Conservation (phyloP, 2,113 vertebrate genomes). For the Plotosus lineatus region DNA sequence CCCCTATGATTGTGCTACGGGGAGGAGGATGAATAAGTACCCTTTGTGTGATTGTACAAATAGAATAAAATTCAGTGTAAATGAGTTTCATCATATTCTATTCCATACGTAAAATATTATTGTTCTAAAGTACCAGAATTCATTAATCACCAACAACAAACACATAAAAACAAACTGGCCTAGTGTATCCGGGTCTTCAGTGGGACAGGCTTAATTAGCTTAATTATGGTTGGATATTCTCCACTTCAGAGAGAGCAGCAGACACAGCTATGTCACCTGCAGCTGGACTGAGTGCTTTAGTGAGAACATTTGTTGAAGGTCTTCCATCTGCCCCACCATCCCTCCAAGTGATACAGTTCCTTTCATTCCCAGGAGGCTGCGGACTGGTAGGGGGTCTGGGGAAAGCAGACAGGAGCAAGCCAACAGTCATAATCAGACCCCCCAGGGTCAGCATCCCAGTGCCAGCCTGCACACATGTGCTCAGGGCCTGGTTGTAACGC, state of each 20-base stretch:
- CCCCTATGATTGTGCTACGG: too few species aligned
- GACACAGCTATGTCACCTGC: constrained; percentile 80
- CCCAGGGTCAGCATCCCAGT: constrained; percentile 85
- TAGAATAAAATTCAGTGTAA: neutral
- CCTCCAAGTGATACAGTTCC: constrained; percentile 38
- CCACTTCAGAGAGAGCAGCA: constrained; percentile 82
- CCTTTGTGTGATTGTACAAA: neutral
- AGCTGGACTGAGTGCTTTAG: constrained; percentile 81
- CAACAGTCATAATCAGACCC: constrained; percentile 76
- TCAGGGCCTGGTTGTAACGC: constrained; percentile 84
- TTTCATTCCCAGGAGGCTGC: constrained; percentile 33
- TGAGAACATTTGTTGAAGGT: constrained; percentile 71
- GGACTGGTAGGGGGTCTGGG: constrained; percentile 74
- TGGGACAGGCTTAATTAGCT: neutral
- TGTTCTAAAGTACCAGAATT: neutral
- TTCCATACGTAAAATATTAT: neutral
- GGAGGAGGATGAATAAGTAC: neutral
- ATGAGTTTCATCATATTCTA: neutral
- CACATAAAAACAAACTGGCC: neutral
- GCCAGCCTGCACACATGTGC: constrained; percentile 81
- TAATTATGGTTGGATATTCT: constrained; percentile 84
- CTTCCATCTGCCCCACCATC: constrained; percentile 47
- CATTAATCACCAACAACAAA: neutral
- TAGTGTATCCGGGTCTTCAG: constrained; percentile 17
- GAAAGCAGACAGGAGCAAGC: constrained; percentile 81